Evolutionary conservation across 2,113 vertebrate species (phyloP).

Genomic region (Heterocephalus glaber): DNA sequence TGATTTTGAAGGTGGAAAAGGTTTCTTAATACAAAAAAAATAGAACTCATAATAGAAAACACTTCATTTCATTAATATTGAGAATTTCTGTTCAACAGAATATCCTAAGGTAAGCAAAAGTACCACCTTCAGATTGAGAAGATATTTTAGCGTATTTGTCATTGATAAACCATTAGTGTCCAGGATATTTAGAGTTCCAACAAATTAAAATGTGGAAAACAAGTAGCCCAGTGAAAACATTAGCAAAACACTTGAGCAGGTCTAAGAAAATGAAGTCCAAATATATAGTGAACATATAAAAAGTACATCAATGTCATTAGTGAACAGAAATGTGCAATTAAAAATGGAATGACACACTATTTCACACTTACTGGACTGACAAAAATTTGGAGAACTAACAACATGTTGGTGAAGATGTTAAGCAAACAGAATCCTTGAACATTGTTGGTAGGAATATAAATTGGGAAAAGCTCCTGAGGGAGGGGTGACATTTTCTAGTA

Average conservation of each 20-base stretch:
- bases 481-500: too few relatives aligned
- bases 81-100: not conserved
- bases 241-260: not conserved
- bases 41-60: not conserved
- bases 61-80: conserved; percentile 5
- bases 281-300: not conserved
- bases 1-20: not conserved
- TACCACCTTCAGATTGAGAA: not conserved
- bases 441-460: too few relatives aligned
- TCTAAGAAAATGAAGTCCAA: not conserved
- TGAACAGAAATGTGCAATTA: not conserved
- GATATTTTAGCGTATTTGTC: not conserved
- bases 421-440: not conserved
- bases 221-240: not conserved
- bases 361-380: not conserved
- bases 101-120: not conserved
- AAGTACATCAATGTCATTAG: not conserved
- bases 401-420: not conserved
- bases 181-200: not conserved
- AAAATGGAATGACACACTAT: not conserved
- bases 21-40: not conserved
- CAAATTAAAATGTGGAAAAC: not conserved
- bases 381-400: not conserved
- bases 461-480: not conserved
- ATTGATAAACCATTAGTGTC: not conserved